Percentiles rank a stretch among this genome's conserved stretches.
phyloP scores from a whole-genome alignment of 2,113 vertebrate species.

The Saccopteryx bilineata region DNA sequence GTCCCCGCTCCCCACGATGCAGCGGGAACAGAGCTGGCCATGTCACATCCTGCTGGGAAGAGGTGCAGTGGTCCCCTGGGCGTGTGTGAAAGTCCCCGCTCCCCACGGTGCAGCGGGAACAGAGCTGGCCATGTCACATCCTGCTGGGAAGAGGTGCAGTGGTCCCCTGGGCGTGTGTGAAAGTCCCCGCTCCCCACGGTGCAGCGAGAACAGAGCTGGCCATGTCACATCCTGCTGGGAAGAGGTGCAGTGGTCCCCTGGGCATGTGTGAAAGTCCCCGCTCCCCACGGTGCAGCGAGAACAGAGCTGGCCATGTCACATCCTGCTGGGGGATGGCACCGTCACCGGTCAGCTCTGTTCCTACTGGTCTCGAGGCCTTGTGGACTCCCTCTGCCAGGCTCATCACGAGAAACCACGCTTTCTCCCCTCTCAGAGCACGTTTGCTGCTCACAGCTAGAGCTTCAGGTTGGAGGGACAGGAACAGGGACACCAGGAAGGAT shows the following conservation, averaged over 20 bases:
- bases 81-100: neutral
- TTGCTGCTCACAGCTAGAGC: neutral
- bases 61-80: neutral
- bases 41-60: neutral
- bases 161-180: neutral
- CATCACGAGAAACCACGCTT: neutral
- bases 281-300: neutral
- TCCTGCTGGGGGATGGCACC: neutral
- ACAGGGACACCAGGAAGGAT: neutral
- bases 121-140: neutral
- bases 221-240: fast-evolving
- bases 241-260: neutral
- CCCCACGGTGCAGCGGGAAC: neutral
- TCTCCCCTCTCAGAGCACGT: neutral
- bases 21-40: neutral
- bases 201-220: neutral
- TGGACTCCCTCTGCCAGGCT: neutral
- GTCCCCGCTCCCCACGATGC: neutral
- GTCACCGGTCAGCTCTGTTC: neutral
- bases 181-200: neutral
- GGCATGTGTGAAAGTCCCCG: neutral
- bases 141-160: fast-evolving
- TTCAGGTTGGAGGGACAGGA: neutral
- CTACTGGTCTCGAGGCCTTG: neutral
- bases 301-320: fast-evolving